Conservation (phyloP, 1,140 invertebrate genomes). For the Dreissena polymorpha region DNA sequence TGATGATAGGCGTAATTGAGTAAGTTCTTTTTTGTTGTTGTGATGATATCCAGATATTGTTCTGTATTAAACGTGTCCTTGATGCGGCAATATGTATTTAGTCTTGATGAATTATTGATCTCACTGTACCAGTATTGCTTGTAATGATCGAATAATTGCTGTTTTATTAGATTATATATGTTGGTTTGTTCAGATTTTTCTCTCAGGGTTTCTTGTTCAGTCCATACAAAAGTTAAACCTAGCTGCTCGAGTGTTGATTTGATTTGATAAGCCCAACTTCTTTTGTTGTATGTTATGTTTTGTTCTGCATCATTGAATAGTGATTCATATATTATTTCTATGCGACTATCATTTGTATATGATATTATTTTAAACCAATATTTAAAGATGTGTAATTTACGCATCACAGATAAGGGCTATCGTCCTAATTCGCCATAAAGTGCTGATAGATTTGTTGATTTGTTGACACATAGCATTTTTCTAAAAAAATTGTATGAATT, state of each 20-base stretch:
- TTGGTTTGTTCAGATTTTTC: not conserved
- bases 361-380: not conserved
- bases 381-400: conserved; percentile 6
- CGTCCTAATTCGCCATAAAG: conserved; percentile 33
- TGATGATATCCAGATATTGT: not conserved
- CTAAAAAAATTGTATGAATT: conserved; percentile 10
- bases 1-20: not conserved
- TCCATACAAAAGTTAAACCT: not conserved
- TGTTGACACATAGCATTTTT: conserved; percentile 23
- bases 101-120: not conserved
- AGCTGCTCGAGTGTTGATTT: not conserved
- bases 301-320: too few species aligned
- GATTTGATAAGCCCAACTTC: not conserved
- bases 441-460: conserved; percentile 15
- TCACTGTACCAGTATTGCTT: not conserved
- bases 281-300: not conserved
- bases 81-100: not conserved
- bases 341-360: too few species aligned
- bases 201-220: too few species aligned
- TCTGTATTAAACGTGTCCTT: conserved; percentile 10
- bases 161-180: not conserved
- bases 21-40: not conserved
- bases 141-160: not conserved
- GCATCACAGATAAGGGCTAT: not conserved
- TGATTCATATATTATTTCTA: not conserved